Evolutionary conservation across 64 coral and sea anemone species (phyloP), one percentile per base, ranked within the genome.

Genomic region (Trachythela sp.): DNA sequence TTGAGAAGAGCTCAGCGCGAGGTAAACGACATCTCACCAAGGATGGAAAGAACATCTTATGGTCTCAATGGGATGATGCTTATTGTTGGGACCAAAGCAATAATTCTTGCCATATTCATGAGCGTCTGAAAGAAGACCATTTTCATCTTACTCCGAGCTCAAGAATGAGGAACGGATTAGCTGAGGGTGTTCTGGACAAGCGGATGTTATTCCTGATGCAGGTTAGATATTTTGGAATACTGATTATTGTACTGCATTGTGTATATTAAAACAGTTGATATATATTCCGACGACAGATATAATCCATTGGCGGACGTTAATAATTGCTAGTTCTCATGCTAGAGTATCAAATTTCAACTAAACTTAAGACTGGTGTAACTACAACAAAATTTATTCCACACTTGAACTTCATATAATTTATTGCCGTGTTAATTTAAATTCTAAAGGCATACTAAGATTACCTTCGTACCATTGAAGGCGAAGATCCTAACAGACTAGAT

Each of bases 21-120:
- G 91, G 85, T 22, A 87, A 84, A 42, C 5, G 86, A 48, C 34
- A 54, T 15, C 71, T 88, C 31, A 9, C 14, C 6, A 77, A 54
- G 24, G 59, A 49, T 54, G 85, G 67, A 48, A 87, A 87, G 60
- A 75, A 75, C 8, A 88, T 92, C 22, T 6, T 83, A 18, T 92
- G 91, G 91, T 59, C 27, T 7, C 71, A 87, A 18, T 64, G 52
- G 13, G 51, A 88, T 30, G 45, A 87, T 32, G 91, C 91, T 10
- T 84, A 84, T 56, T 68, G 88, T 39, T 92, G 91, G 70, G 91
- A 92, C 37, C 86, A 92, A 56, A 27, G 52, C 37, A 92, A 41
- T 4, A 54, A 88, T 84, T 88, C 91, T 64, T 64, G 56, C 22
- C 56, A 10, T 18, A 64, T 64, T 64, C 56, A 64, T 18, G 24